A percentile compares a stretch with the other conserved stretches of the same genome.
Conservation (phyloP, 2,797 vertebrate species). For the Pantherophis vulpinus region DNA sequence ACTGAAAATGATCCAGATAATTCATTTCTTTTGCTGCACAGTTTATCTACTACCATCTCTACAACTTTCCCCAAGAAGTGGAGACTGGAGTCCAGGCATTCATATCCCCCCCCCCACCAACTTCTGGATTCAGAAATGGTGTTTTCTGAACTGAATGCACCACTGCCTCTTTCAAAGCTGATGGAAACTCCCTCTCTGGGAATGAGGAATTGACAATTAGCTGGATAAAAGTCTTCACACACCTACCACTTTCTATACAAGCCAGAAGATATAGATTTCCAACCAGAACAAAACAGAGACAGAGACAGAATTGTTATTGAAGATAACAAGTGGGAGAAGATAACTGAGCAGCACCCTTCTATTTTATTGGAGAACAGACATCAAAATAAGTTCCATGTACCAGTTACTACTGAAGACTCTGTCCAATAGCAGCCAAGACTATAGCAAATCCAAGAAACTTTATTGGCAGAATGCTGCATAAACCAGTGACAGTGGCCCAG, state of each 20-base stretch:
- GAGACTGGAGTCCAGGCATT: background rate
- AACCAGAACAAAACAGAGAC: background rate
- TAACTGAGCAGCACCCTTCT: background rate
- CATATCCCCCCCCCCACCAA: background rate
- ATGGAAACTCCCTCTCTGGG: background rate
- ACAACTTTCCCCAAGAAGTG: background rate
- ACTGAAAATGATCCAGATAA: background rate
- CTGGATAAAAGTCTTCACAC: background rate
- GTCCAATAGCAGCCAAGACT: background rate
- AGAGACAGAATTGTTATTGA: background rate
- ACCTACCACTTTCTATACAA: background rate
- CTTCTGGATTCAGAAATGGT: background rate
- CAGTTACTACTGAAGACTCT: background rate
- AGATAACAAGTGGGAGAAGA: background rate
- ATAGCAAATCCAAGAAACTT: background rate
- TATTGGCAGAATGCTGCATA: background rate
- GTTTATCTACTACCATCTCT: background rate
- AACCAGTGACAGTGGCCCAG: background rate
- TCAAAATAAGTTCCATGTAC: background rate
- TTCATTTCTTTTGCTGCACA: background rate
- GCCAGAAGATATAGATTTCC: background rate
- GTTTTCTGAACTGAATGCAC: background rate
- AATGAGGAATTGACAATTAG: background rate
- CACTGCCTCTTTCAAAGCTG: background rate
- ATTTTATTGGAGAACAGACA: background rate